Evolutionary conservation across 2,113 vertebrate species (phyloP).

Genomic region (Engraulis encrasicolus): DNA sequence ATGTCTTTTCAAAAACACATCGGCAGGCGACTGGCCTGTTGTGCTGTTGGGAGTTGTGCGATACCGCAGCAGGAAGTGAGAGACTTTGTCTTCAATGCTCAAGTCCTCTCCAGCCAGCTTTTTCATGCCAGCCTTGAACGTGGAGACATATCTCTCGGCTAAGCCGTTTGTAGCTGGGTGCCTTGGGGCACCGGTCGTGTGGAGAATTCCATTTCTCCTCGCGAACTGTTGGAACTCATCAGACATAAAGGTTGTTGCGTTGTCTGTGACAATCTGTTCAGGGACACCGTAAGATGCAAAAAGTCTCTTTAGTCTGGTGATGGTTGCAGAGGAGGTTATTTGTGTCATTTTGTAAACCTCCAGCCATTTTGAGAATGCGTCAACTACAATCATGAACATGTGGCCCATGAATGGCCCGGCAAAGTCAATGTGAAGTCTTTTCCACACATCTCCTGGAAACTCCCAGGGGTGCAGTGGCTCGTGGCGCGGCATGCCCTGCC

Average conservation of each 20-base stretch:
- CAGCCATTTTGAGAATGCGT: constrained; percentile 32
- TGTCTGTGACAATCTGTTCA: constrained; percentile 32
- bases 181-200: constrained; percentile 25
- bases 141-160: constrained; percentile 17
- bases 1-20: constrained; percentile 33
- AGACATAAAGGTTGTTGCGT: constrained; percentile 25
- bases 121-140: constrained; percentile 24
- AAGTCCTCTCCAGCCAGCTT: neutral
- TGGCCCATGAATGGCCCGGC: constrained; percentile 27
- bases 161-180: constrained; percentile 32
- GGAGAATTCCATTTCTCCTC: constrained; percentile 27
- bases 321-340: constrained; percentile 32
- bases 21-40: constrained; percentile 21
- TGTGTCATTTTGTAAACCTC: constrained; percentile 16
- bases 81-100: constrained; percentile 30
- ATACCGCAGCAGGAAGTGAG: constrained; percentile 26
- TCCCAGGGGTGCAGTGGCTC: constrained; percentile 40
- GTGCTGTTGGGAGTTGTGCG: constrained; percentile 30
- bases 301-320: constrained; percentile 29
- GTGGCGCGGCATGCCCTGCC: neutral
- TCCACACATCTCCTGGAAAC: constrained; percentile 34
- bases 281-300: constrained; percentile 34
- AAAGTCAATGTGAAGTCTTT: constrained; percentile 38
- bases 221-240: constrained; percentile 30
- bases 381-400: constrained; percentile 37